These are phyloP conservation scores for Enteromius afrohamiltoni DNA, from an alignment of 2,797 vertebrate species.

Conservation along the genomic window DNA sequence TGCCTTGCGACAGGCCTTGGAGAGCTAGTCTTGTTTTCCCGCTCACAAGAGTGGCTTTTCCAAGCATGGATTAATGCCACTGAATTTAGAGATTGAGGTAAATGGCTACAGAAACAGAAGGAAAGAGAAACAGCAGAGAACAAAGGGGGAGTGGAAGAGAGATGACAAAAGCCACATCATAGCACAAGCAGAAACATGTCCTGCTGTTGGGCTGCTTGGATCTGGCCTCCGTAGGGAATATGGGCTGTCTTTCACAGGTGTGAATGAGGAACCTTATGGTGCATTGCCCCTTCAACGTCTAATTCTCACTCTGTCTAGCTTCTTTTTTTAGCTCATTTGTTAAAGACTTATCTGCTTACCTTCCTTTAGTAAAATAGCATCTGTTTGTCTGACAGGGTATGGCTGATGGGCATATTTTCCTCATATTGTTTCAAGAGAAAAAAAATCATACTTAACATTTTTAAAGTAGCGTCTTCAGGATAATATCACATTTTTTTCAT, in stretches of 20 bases:
- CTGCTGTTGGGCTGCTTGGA: slow-evolving; percentile 30
- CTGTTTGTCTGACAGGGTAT: slow-evolving; percentile 32
- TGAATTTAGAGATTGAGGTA: slow-evolving; percentile 14
- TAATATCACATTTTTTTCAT: background rate
- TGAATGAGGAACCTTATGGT: slow-evolving; percentile 47
- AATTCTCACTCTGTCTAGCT: slow-evolving; percentile 58
- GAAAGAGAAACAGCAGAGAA: slow-evolving; percentile 1
- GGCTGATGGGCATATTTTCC: slow-evolving; percentile 50
- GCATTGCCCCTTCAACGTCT: slow-evolving; percentile 14
- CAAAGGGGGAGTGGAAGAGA: slow-evolving; percentile 15
- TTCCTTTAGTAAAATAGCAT: slow-evolving; percentile 33
- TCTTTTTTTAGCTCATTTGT: slow-evolving; percentile 59
- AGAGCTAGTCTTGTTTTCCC: background rate
- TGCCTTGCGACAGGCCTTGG: background rate
- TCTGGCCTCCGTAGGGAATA: slow-evolving; percentile 40
- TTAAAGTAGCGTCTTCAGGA: background rate
- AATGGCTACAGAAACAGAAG: slow-evolving; percentile 33
- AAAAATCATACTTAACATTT: background rate
- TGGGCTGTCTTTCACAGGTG: slow-evolving; percentile 58
- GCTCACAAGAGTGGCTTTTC: background rate
- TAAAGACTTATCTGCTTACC: slow-evolving; percentile 23
- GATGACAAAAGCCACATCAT: slow-evolving; percentile 38
- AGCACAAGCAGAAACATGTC: slow-evolving; percentile 44
- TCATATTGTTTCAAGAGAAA: slow-evolving; percentile 8
- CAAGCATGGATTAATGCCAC: slow-evolving; percentile 5